Evolutionary conservation across 92 coral and sea anemone genomes (phyloP).

Genomic region (Paramuricea clavata): DNA sequence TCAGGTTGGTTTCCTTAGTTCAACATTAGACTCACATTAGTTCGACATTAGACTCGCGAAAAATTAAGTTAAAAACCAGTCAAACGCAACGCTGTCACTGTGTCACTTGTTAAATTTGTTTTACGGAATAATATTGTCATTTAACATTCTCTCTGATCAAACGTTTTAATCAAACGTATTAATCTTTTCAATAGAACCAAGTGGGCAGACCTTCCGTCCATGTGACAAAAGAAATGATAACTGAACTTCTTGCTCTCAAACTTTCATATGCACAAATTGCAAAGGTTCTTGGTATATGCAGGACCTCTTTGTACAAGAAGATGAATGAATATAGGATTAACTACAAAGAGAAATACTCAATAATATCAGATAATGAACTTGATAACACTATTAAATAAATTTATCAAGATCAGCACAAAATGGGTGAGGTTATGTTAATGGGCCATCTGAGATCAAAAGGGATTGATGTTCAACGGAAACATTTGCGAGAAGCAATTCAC

Average conservation of each 20-base stretch:
- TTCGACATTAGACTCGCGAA: too few relatives aligned
- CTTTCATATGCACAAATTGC: background rate
- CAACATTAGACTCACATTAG: too few relatives aligned
- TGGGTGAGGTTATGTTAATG: slow-evolving; percentile 29
- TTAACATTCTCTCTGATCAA: background rate
- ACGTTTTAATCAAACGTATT: background rate
- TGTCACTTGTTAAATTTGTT: background rate
- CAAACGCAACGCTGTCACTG: too few relatives aligned
- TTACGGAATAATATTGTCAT: too few relatives aligned
- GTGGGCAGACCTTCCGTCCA: too few relatives aligned
- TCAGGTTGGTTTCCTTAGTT: background rate
- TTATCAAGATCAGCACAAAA: slow-evolving; percentile 21
- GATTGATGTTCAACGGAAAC: background rate
- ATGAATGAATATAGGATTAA: slow-evolving; percentile 28
- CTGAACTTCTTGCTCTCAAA: background rate
- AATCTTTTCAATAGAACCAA: too few relatives aligned
- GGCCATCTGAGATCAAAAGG: slow-evolving; percentile 16
- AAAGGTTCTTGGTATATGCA: slow-evolving; percentile 20
- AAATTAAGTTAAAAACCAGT: too few relatives aligned
- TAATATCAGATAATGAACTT: background rate
- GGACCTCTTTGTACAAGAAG: slow-evolving; percentile 33
- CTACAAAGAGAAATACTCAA: slow-evolving; percentile 10
- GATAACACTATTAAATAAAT: slow-evolving; percentile 6
- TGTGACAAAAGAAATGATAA: too few relatives aligned
- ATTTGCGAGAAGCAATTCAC: background rate